A percentile compares a stretch with the other conserved stretches of the same genome.
phyloP scores from a whole-genome alignment of 1,140 invertebrate species.

The Galleria mellonella region DNA sequence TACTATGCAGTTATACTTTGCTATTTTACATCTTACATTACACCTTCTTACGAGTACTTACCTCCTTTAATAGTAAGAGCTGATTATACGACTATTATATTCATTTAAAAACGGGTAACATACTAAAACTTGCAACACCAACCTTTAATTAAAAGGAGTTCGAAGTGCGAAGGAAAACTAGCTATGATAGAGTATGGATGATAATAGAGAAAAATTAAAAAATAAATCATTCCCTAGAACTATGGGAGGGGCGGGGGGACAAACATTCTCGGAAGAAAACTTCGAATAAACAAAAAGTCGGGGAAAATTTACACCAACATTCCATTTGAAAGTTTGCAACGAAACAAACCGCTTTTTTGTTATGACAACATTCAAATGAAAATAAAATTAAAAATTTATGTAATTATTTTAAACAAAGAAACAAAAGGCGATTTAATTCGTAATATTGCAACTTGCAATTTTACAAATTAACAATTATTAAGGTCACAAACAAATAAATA shows the following conservation, averaged over 20 bases:
- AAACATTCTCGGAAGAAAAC: conserved; percentile 57
- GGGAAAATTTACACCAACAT: conserved; percentile 74
- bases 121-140: conserved; percentile 61
- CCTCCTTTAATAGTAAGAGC: conserved; percentile 1
- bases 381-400: neutral
- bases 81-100: conserved; percentile 11
- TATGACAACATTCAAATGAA: conserved; percentile 54
- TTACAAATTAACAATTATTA: neutral
- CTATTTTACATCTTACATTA: conserved; percentile 8
- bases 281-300: conserved; percentile 37
- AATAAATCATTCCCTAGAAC: conserved; percentile 56
- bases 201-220: conserved; percentile 38
- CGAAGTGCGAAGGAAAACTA: conserved; percentile 51
- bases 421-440: too few species aligned
- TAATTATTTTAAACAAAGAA: too few species aligned
- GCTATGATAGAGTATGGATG: conserved; percentile 60
- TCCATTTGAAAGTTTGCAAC: conserved; percentile 70
- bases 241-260: conserved; percentile 38
- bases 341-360: conserved; percentile 36
- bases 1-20: conserved; percentile 14
- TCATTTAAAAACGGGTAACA: conserved; percentile 22
- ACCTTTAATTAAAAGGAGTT: conserved; percentile 53
- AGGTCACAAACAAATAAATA: neutral
- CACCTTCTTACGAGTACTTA: conserved; percentile 14
- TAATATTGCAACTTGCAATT: too few species aligned